phyloP scores from a whole-genome alignment of 2,797 vertebrate species.

The Falco concolor region DNA sequence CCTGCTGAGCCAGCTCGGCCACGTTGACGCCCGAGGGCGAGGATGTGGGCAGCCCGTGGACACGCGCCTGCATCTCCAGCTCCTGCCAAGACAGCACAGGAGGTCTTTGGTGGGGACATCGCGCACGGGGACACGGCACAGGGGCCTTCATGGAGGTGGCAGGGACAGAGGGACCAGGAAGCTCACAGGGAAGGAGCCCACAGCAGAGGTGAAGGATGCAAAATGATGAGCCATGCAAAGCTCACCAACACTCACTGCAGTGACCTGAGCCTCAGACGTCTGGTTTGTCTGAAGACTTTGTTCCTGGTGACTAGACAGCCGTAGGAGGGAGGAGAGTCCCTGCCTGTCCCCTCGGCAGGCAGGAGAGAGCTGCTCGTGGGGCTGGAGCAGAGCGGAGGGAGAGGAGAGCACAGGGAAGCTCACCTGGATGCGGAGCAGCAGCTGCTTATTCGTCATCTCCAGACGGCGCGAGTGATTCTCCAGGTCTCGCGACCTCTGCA shows the following conservation, averaged over 20 bases:
- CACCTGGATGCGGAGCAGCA: conserved; percentile 95
- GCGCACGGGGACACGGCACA: accelerated
- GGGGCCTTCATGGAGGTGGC: accelerated
- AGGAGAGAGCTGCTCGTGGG: neutral
- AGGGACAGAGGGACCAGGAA: neutral
- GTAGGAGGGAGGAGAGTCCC: neutral
- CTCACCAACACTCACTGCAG: neutral
- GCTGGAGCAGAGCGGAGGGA: neutral
- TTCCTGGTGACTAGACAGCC: neutral
- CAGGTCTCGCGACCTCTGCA: conserved; percentile 89
- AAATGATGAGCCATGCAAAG: accelerated
- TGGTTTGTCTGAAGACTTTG: neutral
- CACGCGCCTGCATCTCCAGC: conserved; percentile 92
- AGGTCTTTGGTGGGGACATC: neutral
- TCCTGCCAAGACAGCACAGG: conserved; percentile 76
- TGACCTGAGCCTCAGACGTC: neutral
- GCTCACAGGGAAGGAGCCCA: neutral
- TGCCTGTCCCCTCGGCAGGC: accelerated
- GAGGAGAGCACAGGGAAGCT: neutral
- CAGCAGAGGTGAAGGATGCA: neutral
- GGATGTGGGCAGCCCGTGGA: conserved; percentile 86
- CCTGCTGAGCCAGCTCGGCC: conserved; percentile 79
- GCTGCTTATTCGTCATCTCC: conserved; percentile 93
- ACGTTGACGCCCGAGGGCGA: conserved; percentile 86
- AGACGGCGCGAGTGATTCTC: conserved; percentile 93